A percentile compares a stretch with the other conserved stretches of the same genome.
These are phyloP conservation scores for Drosophila subquinaria DNA, from an alignment of 2,888 invertebrate genomes.

Conservation along the genomic window DNA sequence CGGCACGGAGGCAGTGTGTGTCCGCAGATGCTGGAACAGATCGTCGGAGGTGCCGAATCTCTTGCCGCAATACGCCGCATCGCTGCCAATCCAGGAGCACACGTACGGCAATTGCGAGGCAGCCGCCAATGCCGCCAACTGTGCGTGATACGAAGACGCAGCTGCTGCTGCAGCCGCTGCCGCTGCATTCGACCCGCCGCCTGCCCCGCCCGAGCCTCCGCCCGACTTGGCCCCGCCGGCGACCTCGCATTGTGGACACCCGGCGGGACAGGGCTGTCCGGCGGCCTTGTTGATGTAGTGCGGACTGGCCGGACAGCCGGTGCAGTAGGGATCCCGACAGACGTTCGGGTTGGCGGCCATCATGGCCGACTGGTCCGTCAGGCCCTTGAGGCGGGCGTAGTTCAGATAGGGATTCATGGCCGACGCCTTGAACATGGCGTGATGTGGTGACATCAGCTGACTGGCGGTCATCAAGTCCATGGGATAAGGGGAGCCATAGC, in stretches of 20 bases:
- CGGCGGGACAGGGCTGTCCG: slow-evolving; percentile 91
- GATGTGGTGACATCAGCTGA: slow-evolving; percentile 91
- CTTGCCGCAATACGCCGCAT: slow-evolving; percentile 95
- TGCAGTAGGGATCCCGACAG: slow-evolving; percentile 96
- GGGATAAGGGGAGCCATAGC: slow-evolving; percentile 88
- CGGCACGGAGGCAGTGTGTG: slow-evolving; percentile 92
- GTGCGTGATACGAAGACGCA: slow-evolving; percentile 92
- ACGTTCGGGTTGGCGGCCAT: slow-evolving; percentile 90
- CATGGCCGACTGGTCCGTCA: slow-evolving; percentile 85
- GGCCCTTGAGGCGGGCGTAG: slow-evolving; percentile 92
- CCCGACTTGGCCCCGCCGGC: slow-evolving; percentile 41
- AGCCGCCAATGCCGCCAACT: slow-evolving; percentile 92
- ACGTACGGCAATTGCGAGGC: slow-evolving; percentile 94
- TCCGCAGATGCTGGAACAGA: slow-evolving; percentile 93
- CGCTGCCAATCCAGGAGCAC: slow-evolving; percentile 96
- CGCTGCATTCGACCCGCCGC: slow-evolving; percentile 53
- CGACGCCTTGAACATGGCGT: slow-evolving; percentile 90
- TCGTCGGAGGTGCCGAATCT: slow-evolving; percentile 94
- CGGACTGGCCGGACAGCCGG: slow-evolving; percentile 94
- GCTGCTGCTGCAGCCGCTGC: slow-evolving; percentile 86
- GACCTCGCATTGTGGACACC: slow-evolving; percentile 93
- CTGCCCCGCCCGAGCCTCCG: slow-evolving; percentile 32
- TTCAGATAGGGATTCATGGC: slow-evolving; percentile 92
- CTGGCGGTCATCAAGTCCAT: slow-evolving; percentile 92
- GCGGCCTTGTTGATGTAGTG: slow-evolving; percentile 88